phyloP scores from a whole-genome alignment of 2,797 vertebrate genomes.

The Poeciliopsis paucimaculata region DNA sequence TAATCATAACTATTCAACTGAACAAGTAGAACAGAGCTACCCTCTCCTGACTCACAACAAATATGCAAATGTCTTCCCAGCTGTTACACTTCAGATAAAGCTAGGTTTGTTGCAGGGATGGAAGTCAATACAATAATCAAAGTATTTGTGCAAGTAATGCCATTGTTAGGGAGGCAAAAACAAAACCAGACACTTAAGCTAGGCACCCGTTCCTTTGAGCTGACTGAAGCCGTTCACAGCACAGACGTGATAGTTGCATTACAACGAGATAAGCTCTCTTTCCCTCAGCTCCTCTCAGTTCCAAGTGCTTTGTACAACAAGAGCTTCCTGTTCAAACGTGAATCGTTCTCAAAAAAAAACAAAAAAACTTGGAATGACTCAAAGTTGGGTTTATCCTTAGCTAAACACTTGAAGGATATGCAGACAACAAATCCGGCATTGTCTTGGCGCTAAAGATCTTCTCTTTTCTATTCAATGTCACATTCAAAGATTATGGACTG shows the following conservation, averaged over 20 bases:
- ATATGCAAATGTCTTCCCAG: constrained; percentile 70
- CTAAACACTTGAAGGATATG: constrained; percentile 77
- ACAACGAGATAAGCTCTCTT: constrained; percentile 74
- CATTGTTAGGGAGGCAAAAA: constrained; percentile 59
- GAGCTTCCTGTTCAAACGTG: constrained; percentile 69
- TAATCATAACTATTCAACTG: constrained; percentile 48
- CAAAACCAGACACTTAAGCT: constrained; percentile 71
- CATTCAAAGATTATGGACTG: constrained; percentile 79
- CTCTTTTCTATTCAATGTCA: constrained; percentile 69
- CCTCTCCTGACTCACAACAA: constrained; percentile 58
- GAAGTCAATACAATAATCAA: constrained; percentile 61
- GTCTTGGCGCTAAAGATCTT: constrained; percentile 73
- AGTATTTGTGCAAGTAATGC: constrained; percentile 74
- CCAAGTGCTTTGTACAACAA: constrained; percentile 70
- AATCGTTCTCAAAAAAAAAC: constrained; percentile 60
- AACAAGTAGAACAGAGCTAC: constrained; percentile 61
- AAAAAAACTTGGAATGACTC: constrained; percentile 69
- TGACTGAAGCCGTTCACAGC: constrained; percentile 62
- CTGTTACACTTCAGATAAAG: constrained; percentile 77
- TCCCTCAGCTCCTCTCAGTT: constrained; percentile 60
- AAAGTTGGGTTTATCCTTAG: constrained; percentile 76
- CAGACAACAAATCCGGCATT: constrained; percentile 79
- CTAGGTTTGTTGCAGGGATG: constrained; percentile 54
- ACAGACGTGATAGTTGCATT: constrained; percentile 64
- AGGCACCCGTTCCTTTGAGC: constrained; percentile 58